phyloP scores from a whole-genome alignment of 2,113 vertebrate genomes.

The Myxocyprinus asiaticus region DNA sequence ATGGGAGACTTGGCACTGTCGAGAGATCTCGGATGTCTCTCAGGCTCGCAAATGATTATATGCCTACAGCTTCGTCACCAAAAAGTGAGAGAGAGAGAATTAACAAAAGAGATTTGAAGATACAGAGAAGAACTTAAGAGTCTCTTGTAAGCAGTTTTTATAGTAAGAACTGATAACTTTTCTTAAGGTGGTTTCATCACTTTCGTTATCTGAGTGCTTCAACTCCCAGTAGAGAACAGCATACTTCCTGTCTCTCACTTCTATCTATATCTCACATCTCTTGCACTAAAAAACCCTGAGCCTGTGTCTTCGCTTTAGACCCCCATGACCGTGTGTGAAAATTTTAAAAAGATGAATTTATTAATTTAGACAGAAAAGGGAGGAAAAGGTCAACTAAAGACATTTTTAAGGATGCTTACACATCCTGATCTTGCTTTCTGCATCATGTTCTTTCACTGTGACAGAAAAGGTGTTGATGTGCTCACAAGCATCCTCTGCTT shows the following conservation, averaged over 20 bases:
- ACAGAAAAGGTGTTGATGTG: not conserved
- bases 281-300: not conserved
- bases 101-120: constrained; percentile 28
- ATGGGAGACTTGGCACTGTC: constrained; percentile 26
- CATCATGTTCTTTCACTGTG: no score
- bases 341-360: not conserved
- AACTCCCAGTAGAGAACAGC: not conserved
- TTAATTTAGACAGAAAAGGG: not conserved
- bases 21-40: constrained; percentile 32
- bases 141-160: not conserved
- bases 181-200: constrained; percentile 1
- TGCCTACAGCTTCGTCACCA: constrained; percentile 17
- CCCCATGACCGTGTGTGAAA: not conserved
- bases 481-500: not conserved
- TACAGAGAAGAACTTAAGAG: no score
- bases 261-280: not conserved
- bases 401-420: not conserved
- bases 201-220: not conserved
- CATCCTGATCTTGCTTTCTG: no score
- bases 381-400: not conserved
- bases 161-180: not conserved
- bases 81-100: constrained; percentile 14
- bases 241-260: not conserved
- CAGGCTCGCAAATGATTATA: constrained; percentile 44
- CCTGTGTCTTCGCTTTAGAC: not conserved